Evolutionary conservation across 2,113 vertebrate genomes (phyloP), one percentile per base, ranked within the genome.

Genomic region (Steatornis caripensis): DNA sequence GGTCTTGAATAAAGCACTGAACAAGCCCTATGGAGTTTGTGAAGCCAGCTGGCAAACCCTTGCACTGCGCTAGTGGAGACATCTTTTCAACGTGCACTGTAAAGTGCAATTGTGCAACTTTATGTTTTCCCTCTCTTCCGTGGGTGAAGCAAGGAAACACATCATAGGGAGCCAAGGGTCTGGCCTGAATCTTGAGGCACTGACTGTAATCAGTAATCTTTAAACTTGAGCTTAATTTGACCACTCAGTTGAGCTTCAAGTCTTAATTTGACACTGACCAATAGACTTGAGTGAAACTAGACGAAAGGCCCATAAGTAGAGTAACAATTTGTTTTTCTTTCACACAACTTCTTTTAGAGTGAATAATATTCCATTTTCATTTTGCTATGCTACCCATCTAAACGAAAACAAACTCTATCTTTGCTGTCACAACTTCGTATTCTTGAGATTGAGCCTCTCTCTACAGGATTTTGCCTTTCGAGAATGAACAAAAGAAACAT

Each of bases 11-110:
- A 43, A 58, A 43, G 20, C 12, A 72, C 8, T 27, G 7, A 34
- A 53, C 26, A 81, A 51, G 22, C 3, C 13, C 36, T 9, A 37
- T 0, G 0, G 15, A 57, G 5, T 21, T 68, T 91, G 5, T 58
- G 30, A 29, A 74, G 48, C 27, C 15, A 54, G 3, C 5, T 64
- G 34, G 12, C 5, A 21, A 5, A 48, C 0, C 0, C 6, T 54
- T 89, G 43, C 29, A 16, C 15, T 57, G 5, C 10, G 46, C 12
- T 66, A 9, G 14, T 21, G 34, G 30, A 72, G 27, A 68, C 9
- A 26, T 4, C 11, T 76, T 71, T 60, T 9, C 45, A 43, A 8
- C 17, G 3, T 70, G 26, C 36, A 5, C 23, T 43, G 37, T 17
- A 48, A 68, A 89, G 17, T 62, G 10, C 2, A 19, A 8, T 39